These are phyloP conservation scores for Lochmaea crataegi DNA, from an alignment of 2,888 invertebrate species.

Conservation along the genomic window DNA sequence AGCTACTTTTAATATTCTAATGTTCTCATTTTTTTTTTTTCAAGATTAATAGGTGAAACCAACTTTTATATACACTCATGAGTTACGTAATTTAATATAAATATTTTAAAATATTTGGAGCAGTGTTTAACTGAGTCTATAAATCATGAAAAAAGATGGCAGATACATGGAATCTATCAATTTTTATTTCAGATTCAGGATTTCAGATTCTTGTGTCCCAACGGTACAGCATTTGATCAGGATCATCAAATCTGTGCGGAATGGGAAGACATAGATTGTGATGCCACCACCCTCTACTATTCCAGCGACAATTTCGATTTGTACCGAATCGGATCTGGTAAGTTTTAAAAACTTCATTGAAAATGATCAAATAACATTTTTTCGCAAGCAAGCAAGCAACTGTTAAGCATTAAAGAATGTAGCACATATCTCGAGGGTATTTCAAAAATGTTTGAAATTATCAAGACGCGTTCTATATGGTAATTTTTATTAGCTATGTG, in stretches of 20 bases:
- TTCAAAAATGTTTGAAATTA: conserved; percentile 29
- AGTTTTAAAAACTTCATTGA: conserved; percentile 49
- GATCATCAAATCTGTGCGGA: conserved; percentile 93
- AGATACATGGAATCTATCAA: too few species aligned
- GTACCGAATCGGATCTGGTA: conserved; percentile 83
- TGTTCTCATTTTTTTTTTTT: too few species aligned
- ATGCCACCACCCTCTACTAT: conserved; percentile 81
- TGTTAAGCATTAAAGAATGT: background rate
- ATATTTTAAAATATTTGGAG: too few species aligned
- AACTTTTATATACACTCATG: too few species aligned
- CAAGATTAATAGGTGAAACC: too few species aligned
- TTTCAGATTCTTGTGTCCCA: conserved; percentile 89
- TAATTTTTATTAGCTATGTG: conserved; percentile 28
- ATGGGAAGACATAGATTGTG: conserved; percentile 91
- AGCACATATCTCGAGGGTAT: conserved; percentile 30
- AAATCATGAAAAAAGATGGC: too few species aligned
- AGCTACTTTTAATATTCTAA: too few species aligned
- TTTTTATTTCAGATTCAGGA: conserved; percentile 72
- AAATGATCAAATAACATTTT: conserved; percentile 11
- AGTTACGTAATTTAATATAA: too few species aligned
- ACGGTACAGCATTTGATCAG: conserved; percentile 91
- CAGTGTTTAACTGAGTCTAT: too few species aligned
- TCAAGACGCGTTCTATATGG: conserved; percentile 30
- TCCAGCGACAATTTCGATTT: conserved; percentile 88
- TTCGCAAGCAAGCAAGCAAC: conserved; percentile 6